Conservation (phyloP, 2,888 invertebrate species). For the Rhabditoides inermis region DNA sequence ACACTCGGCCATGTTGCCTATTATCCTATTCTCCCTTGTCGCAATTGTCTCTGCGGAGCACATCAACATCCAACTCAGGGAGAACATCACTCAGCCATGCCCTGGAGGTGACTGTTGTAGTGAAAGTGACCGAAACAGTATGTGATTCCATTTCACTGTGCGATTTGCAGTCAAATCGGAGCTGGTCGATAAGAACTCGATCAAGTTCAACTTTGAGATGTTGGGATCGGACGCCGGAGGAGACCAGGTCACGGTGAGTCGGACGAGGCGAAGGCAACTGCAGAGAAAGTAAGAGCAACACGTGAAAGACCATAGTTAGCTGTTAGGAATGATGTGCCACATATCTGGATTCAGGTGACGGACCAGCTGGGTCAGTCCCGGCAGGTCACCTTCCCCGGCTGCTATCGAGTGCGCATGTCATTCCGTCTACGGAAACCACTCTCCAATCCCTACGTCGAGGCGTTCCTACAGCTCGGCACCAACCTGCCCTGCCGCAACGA, state of each 20-base stretch:
- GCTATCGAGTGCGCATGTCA: conserved; percentile 17
- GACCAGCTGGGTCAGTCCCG: conserved; percentile 6
- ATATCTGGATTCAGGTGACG: conserved; percentile 4
- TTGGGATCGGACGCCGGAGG: background rate
- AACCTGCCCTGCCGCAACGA: conserved; percentile 17
- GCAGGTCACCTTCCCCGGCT: conserved; percentile 19
- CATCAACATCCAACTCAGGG: too few relatives aligned
- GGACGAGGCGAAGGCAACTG: too few relatives aligned
- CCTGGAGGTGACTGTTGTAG: conserved; percentile 1
- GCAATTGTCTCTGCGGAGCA: too few relatives aligned
- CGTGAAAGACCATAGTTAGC: too few relatives aligned
- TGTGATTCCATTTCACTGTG: background rate
- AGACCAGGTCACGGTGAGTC: background rate
- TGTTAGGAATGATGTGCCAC: background rate
- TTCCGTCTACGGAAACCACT: conserved; percentile 15
- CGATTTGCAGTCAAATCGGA: conserved; percentile 5
- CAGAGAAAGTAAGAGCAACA: too few relatives aligned
- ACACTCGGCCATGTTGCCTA: too few relatives aligned
- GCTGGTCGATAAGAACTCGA: conserved; percentile 1
- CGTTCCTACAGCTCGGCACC: conserved; percentile 22
- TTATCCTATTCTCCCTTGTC: too few relatives aligned
- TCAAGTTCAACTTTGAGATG: conserved; percentile 4
- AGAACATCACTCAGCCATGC: conserved; percentile 3
- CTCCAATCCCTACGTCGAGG: conserved; percentile 22
- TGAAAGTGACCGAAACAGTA: background rate